Conservation (phyloP, 2,888 invertebrate genomes). For the Nomada ferruginata region DNA sequence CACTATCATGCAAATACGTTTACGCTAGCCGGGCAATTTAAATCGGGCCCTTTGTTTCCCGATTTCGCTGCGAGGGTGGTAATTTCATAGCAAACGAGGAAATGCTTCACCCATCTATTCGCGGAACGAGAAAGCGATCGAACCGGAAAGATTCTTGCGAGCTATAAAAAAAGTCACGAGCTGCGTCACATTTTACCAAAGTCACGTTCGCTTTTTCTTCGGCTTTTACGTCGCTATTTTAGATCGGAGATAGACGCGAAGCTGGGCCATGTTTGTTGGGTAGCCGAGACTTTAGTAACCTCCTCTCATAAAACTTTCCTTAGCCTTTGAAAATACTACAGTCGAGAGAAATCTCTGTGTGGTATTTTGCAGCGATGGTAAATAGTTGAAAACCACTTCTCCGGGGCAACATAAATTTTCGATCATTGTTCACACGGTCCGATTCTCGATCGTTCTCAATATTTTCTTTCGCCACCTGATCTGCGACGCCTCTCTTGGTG, state of each 20-base stretch:
- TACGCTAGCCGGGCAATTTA: constrained; percentile 18
- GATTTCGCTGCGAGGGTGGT: background rate
- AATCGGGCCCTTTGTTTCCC: constrained; percentile 37
- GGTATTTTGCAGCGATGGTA: too few relatives aligned
- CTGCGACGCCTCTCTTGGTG: too few relatives aligned
- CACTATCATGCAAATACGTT: constrained; percentile 37
- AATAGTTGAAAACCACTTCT: too few relatives aligned
- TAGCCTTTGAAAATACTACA: too few relatives aligned
- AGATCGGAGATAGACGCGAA: background rate
- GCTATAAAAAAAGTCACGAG: background rate
- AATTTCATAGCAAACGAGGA: too few relatives aligned
- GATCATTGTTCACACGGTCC: too few relatives aligned
- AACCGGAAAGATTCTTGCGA: background rate
- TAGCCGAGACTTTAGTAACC: background rate
- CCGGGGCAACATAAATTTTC: too few relatives aligned
- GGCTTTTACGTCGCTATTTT: constrained; percentile 8
- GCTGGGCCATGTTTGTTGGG: background rate
- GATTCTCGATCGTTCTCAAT: too few relatives aligned
- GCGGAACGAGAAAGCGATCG: background rate
- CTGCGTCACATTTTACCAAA: background rate
- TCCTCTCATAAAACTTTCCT: too few relatives aligned
- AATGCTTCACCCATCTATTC: too few relatives aligned
- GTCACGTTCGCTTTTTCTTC: background rate
- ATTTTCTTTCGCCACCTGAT: too few relatives aligned
- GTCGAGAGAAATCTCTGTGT: too few relatives aligned